Base-by-base conservation (phyloP, 2,888 invertebrate genomes). In the Pterostichus niger region DNA sequence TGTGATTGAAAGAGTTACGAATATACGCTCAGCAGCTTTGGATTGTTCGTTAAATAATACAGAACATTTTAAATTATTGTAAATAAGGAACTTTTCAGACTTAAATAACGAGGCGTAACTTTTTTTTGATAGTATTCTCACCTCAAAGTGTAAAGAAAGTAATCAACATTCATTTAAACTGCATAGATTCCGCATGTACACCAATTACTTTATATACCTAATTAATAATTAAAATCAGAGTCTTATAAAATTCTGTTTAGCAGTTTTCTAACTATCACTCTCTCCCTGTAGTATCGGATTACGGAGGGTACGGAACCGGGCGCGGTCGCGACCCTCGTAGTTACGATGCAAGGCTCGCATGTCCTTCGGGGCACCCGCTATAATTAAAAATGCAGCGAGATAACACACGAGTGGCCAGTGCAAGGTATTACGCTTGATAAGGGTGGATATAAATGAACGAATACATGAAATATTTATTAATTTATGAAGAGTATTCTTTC, bases 371-470 rank as follows among this genome's bases (percentile, higher is more conserved):
- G 52, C 52, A 49, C 54, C 52, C 75, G 1, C 52, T 17, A 31
- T 75, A 75, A 75, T 75, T 75, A 75, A 75, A 75, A 75, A 75
- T 75, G 75, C 75, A 75, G 33, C 75, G 52, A 75, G 75, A 75
- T 75, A 75, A 54, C 54, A 17, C 68, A 56, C 68, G n/a, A 33
- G 40, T 15, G 68, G 68, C 44, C 68, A 71, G 68, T 71, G 68
- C 68, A 71, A 24, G 68, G 44, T 71, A 71, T 9, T 44, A 17
- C n/a, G 44, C 44, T 44, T 44, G 68, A 71, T 71, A 46, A 71
- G 68, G 64, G 68, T 35, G 11, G 44, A 2, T 71, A n/a, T 64
- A 44, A 44, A 71, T 44, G 44, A 40, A 15, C 44, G 40, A 71
- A 44, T 71, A 9, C 17, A 71, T 71, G 68, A 71, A 71, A 71